Base-by-base conservation (phyloP, 1,140 invertebrate species). In the Drosophila tani region DNA sequence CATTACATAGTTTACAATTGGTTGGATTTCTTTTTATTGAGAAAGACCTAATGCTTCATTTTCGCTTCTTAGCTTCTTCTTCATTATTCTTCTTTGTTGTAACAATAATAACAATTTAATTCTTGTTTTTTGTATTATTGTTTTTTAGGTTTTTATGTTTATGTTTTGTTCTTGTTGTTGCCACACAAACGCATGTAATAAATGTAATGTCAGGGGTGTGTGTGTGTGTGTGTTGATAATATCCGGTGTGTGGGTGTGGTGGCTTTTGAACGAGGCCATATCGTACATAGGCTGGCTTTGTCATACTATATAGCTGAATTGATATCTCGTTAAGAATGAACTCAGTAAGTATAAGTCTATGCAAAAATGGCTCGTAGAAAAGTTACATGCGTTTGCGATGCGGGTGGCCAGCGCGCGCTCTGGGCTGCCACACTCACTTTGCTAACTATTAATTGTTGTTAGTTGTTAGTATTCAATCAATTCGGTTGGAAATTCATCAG, bases 311-410 rank as follows among this genome's bases (percentile, higher is more conserved):
- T 35, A 51, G 29, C 58, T 76, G 55, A 76, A 67, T 75, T 57
- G 45, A 46, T 51, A 29, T 29, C 21, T 24, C 21, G 21, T 77
- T 46, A 56, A n/a, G 27, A 15, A 11, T 64, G 38, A 63, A 45
- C 63, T 64, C 51, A 73, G 69, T 53, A 56, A 63, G 27, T 29
- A 29, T 29, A 29, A 29, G 21, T 70, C 51, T 59, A 78, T 66
- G 65, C 64, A 83, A 88, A 83, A 88, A 84, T 87, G 84, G 77
- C 84, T 79, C 84, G 84, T 84, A 57, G 58, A 87, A 88, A 88
- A 88, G 73, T 88, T 86, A 88, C 81, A 87, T 87, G 84, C 84
- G 84, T 87, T 87, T 87, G 84, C 84, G 84, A 56, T 43, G 50
- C 49, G 24, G 64, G 45, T 29, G 38, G 19, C 46, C 19, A 15